phyloP scores from a whole-genome alignment of 1,140 invertebrate species.

The Pissodes strobi region DNA sequence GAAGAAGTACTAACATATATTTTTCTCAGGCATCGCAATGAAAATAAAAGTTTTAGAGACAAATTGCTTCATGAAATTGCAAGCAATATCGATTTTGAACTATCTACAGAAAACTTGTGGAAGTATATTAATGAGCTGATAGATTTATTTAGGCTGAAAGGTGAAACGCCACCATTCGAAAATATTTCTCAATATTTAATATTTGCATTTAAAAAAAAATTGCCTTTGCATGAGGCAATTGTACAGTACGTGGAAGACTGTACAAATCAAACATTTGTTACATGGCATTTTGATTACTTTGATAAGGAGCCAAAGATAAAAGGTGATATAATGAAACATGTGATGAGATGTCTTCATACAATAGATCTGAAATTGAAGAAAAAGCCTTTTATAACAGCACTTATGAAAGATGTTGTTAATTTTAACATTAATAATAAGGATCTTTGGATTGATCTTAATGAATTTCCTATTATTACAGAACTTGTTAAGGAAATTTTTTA shows the following conservation, averaged over 20 bases:
- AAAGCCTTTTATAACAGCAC: no score
- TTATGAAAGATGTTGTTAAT: no score
- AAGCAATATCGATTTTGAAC: background rate
- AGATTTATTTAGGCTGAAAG: constrained; percentile 3
- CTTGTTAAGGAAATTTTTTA: no score
- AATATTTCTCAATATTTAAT: background rate
- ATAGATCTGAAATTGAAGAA: no score
- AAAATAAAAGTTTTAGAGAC: background rate
- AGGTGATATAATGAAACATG: background rate
- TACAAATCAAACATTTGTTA: background rate
- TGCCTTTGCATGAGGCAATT: background rate
- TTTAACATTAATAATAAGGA: no score
- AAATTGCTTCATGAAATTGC: background rate
- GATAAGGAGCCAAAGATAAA: constrained; percentile 9
- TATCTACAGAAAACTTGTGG: constrained; percentile 5
- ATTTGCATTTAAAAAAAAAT: constrained; percentile 3
- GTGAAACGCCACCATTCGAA: background rate
- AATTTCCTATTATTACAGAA: no score
- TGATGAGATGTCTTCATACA: background rate
- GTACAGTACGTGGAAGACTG: constrained; percentile 7
- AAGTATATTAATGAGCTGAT: constrained; percentile 16
- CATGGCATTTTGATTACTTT: background rate
- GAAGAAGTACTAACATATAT: constrained; percentile 27
- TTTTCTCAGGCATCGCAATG: constrained; percentile 20
- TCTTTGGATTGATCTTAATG: no score